Evolutionary conservation across 2,113 vertebrate genomes (phyloP), one percentile per base, ranked within the genome.

Genomic region (Xiphophorus hellerii): DNA sequence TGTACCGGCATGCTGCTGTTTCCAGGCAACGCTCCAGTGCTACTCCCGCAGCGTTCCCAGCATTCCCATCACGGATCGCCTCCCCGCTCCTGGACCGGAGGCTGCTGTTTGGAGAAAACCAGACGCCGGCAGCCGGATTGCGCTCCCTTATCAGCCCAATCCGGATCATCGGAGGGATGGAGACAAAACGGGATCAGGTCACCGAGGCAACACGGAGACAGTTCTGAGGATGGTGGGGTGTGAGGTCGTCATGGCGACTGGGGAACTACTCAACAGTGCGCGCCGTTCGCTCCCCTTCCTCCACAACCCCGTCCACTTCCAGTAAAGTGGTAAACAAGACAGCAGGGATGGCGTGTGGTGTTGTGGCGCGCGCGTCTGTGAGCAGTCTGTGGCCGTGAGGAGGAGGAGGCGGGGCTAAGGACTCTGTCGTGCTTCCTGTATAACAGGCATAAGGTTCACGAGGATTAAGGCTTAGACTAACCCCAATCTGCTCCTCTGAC

Each of bases 1-100:
- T 97, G 96, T 84, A 97, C 90, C 77, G 97, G 96, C 97, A 99
- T 98, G 84, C 74, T 94, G 95, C 81, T 82, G 87, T 91, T 88
- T 84, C 87, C 82, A 81, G 66, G 88, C 87, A 89, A 92, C 80
- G 11, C 72, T 86, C 75, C 6, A 14, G 31, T 51, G 66, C 84
- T 88, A 87, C 78, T 86, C 73, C 86, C 76, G 51, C 84, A 84
- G 84, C 81, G 81, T 87, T 80, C 65, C 77, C 76, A 68, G 69
- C 35, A 25, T 37, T 37, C 35, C 35, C 35, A 37, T 37, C 25
- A n/a, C 62, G 5, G 51, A 84, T 73, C 73, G 70, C 44, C 77
- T 63, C 74, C 58, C 54, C 74, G 74, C 76, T 81, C 76, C 69
- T 54, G 63, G 0, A 15, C 28, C 29, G 42, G 63, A 63, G 69